Evolutionary conservation across 2,888 invertebrate genomes (phyloP), one percentile per base, ranked within the genome.

Genomic region (Hecatera dysodea): DNA sequence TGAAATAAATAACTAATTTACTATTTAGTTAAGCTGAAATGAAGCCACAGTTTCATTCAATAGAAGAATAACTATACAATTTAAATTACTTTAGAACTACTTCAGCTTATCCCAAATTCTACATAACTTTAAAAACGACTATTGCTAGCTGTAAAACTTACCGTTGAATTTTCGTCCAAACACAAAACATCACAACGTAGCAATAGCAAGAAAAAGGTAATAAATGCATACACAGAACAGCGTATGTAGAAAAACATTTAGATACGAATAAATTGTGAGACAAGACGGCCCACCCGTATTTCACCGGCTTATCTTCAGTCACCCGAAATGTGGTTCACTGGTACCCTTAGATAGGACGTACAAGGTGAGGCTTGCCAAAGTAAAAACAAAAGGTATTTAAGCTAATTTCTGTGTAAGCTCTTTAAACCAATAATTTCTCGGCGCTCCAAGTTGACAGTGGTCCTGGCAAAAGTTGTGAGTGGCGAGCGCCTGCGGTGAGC

Each of bases 401-500:
- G 80, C 78, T 82, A 83, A 87, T 84, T 85, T 87, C 80, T 69
- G 72, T 82, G 82, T 76, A 81, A 81, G 80, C 84, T 81, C 77
- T 83, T 81, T 81, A 86, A 84, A 88, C 84, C 82, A 86, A 88
- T 88, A 86, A 89, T 88, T 88, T 82, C 80, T 81, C 81, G 70
- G 82, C 76, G 78, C 82, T 83, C 79, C 82, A 84, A 89, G 86
- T 88, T 87, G 87, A 88, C 89, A 86, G 86, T 86, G 88, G 87
- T 86, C 86, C 86, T 78, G 81, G 83, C 83, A 69, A 89, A 90
- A 92, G 89, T 91, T 90, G 86, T 66, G 84, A 88, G 86, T 83
- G 81, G 86, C 80, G 85, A 88, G 87, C 87, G 89, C 86, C 85
- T 90, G 92, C 89, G 92, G 92, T 88, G 71, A 69, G 83, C 91